phyloP scores from a whole-genome alignment of 2,888 invertebrate genomes.

The Hydropsyche betteni region DNA sequence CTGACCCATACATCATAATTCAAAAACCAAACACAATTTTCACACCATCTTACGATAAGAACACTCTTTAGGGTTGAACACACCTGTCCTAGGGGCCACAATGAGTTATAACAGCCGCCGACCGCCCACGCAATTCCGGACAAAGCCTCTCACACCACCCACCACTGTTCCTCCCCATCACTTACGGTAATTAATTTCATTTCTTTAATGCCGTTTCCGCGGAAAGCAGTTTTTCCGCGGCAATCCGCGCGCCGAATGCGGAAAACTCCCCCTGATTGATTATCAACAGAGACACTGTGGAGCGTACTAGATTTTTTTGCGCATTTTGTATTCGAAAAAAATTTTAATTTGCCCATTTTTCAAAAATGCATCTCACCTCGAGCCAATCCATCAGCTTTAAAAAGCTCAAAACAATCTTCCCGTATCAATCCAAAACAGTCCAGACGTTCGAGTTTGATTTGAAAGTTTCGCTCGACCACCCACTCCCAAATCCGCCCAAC shows the following conservation, averaged over 20 bases:
- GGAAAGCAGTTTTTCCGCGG: conserved; percentile 27
- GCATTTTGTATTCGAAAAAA: no score
- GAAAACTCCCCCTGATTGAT: conserved; percentile 7
- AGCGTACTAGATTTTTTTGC: no score
- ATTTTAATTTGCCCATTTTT: no score
- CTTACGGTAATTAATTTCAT: conserved; percentile 52
- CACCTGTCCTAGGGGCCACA: conserved; percentile 37
- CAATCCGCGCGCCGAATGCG: no score
- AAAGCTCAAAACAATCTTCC: no score
- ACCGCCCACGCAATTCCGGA: conserved; percentile 43
- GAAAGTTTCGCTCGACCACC: conserved; percentile 23
- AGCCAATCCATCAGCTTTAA: no score
- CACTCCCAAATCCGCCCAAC: not conserved
- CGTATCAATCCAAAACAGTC: not conserved
- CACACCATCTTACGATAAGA: no score
- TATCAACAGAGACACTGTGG: not conserved
- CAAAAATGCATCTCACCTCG: no score
- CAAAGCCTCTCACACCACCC: conserved; percentile 24
- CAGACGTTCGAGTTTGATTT: conserved; percentile 14
- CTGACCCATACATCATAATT: no score
- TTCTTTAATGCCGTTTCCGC: conserved; percentile 49
- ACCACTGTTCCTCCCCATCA: conserved; percentile 41
- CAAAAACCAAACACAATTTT: no score
- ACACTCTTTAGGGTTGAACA: not conserved
- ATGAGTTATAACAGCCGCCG: conserved; percentile 44